A percentile compares a stretch with the other conserved stretches of the same genome.
These are phyloP conservation scores for Batillaria attramentaria DNA, from an alignment of 1,140 invertebrate genomes.

Conservation along the genomic window DNA sequence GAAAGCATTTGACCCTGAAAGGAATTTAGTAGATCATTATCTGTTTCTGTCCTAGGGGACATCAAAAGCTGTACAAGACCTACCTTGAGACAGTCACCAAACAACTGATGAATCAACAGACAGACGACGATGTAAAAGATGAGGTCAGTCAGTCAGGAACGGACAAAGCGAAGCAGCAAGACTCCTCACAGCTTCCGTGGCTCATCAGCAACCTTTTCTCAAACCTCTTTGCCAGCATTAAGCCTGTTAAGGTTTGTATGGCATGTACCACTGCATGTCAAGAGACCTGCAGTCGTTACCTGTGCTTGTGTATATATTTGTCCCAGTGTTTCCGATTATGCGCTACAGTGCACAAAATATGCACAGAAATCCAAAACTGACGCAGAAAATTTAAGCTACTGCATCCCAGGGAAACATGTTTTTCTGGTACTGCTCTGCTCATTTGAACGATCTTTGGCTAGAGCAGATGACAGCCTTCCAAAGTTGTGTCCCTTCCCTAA, in stretches of 20 bases:
- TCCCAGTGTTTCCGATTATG: too few relatives aligned
- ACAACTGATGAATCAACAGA: background rate
- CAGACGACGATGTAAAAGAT: too few relatives aligned
- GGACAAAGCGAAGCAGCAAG: too few relatives aligned
- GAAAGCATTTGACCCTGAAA: background rate
- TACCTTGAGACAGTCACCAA: conserved; percentile 3
- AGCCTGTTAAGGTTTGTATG: background rate
- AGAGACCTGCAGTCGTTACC: background rate
- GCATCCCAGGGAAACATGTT: background rate
- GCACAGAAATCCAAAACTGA: too few relatives aligned
- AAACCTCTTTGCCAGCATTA: background rate
- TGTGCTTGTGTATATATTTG: background rate
- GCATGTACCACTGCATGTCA: too few relatives aligned
- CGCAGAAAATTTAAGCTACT: too few relatives aligned
- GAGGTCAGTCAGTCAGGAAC: too few relatives aligned
- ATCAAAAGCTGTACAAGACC: background rate
- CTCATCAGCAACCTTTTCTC: background rate
- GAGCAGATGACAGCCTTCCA: too few relatives aligned
- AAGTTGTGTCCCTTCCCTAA: too few relatives aligned
- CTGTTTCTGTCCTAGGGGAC: too few relatives aligned
- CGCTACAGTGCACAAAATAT: too few relatives aligned
- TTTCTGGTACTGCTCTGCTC: background rate
- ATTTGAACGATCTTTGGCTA: background rate
- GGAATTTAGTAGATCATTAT: background rate
- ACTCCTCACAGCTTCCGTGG: background rate